Base-by-base conservation (phyloP, 2,113 vertebrate species). In the Hemiscyllium ocellatum region DNA sequence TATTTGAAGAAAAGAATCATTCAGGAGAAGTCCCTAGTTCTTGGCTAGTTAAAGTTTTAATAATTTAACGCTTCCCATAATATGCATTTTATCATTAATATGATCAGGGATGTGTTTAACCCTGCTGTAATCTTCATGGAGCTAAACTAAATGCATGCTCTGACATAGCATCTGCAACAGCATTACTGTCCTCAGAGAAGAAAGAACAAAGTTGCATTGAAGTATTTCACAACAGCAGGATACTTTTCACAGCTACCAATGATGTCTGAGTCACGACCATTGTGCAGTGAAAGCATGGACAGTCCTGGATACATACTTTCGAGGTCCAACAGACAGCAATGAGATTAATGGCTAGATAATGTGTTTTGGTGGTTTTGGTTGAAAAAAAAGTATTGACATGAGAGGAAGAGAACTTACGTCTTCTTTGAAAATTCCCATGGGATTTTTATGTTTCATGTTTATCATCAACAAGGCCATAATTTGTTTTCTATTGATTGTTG, bases 21-120 rank as follows among this genome's bases (percentile, higher is more conserved):
- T 50, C 72, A 26, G 94, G 94, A 69, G 76, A 70, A 68, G 15
- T 10, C 94, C 94, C 94, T 72, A 95, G 72, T 95, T 72, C 94
- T 52, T 72, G 94, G 94, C 13, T 76, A 69, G 94, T 95, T 95
- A 69, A 95, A 47, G 72, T 76, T 95, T 33, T 24, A 69, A 95
- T 95, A 72, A 95, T 50, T 20, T 95, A 50, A 52, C 68, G 29
- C 94, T 95, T 50, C 47, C 66, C 13, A 20, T 72, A 4, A 76
- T 52, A 26, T 72, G 94, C 50, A 29, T 76, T 76, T 95, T 95
- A 12, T 90, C 87, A 90, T 65, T 52, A 90, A 90, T 90, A 61
- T 29, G 29, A 33, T 90, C 87, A 90, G 87, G 1, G 10, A 90
- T 33, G 61, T 61, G 22, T 90, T 95, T 72, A 72, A 72, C 47